phyloP scores from a whole-genome alignment of 2,797 vertebrate species.

The Clarias pachynema region DNA sequence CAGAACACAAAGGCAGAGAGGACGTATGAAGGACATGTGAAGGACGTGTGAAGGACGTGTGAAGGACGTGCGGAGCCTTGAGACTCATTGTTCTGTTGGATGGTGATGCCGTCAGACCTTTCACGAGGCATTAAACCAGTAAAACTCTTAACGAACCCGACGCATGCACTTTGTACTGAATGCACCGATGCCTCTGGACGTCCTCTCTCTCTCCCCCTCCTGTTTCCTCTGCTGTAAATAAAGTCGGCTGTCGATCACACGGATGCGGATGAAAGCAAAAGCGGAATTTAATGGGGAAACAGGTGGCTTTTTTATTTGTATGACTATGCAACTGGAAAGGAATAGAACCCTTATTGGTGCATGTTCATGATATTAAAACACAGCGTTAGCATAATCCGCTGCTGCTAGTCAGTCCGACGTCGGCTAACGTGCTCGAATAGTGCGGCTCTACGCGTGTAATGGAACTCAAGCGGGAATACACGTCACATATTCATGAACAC shows the following conservation, averaged over 20 bases:
- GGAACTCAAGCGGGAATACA: conserved; percentile 5
- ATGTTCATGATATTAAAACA: conserved; percentile 41
- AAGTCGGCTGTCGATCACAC: neutral
- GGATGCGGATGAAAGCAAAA: conserved; percentile 11
- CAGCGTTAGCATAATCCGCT: conserved; percentile 17
- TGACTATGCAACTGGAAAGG: conserved; percentile 61
- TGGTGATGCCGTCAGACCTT: conserved; percentile 40
- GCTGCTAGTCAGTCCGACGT: conserved; percentile 31
- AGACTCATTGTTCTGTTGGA: conserved; percentile 60
- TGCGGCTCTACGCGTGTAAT: conserved; percentile 15
- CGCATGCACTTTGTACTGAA: conserved; percentile 70
- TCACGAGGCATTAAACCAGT: conserved; percentile 60
- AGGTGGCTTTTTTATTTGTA: conserved; percentile 36
- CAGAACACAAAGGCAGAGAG: neutral
- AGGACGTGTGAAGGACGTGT: neutral
- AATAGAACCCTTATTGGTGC: conserved; percentile 20
- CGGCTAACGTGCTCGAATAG: conserved; percentile 11
- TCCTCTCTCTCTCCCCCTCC: conserved; percentile 22
- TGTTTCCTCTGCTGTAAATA: conserved; percentile 48
- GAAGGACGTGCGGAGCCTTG: conserved; percentile 48
- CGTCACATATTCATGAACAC: neutral
- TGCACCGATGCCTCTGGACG: conserved; percentile 51
- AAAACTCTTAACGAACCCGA: conserved; percentile 61
- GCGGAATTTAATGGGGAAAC: neutral
- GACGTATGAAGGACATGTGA: neutral